Evolutionary conservation across 1,140 invertebrate species (phyloP), one percentile per base, ranked within the genome.

Genomic region (Diplogasteroides magnus): DNA sequence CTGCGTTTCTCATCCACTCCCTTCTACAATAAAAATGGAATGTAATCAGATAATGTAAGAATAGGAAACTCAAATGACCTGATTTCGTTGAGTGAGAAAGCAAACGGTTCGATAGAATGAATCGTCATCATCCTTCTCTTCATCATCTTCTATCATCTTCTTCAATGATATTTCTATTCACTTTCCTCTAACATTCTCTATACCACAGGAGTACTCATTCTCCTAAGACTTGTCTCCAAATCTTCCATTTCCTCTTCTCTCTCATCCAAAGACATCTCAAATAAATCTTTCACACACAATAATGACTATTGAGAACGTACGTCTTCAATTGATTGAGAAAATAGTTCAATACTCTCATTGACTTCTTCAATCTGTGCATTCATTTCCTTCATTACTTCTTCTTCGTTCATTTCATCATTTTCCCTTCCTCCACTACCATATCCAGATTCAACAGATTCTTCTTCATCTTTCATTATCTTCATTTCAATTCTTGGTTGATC

Each of bases 231-330:
- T 19, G 37, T 48, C 31, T 59, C 31, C 31, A 65, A 26, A 59
- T 31, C 56, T 23, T 65, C 63, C 31, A 55, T 61, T 1, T 60
- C 69, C 0, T 57, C 6, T 37, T 19, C 31, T 55, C 55, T 32
- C 37, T 68, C 59, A 29, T 58, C 32, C 32, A 37, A 26, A 56
- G 29, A 59, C 65, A 56, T 32, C 65, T 60, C 15, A 32, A 58
- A 68, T 31, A 68, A 59, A 32, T 68, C 60, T 60, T 31, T 60
- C 23, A 58, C n/a, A n/a, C n/a, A n/a, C n/a, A n/a, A n/a, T n/a
- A n/a, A n/a, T n/a, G n/a, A n/a, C n/a, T n/a, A n/a, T n/a, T n/a
- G n/a, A n/a, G n/a, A n/a, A n/a, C n/a, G n/a, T n/a, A n/a, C n/a
- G n/a, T n/a, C n/a, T n/a, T n/a, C n/a, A n/a, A n/a, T n/a, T n/a